Base-by-base conservation (phyloP, 2,888 invertebrate species). In the Troglohyphantes excavatus region DNA sequence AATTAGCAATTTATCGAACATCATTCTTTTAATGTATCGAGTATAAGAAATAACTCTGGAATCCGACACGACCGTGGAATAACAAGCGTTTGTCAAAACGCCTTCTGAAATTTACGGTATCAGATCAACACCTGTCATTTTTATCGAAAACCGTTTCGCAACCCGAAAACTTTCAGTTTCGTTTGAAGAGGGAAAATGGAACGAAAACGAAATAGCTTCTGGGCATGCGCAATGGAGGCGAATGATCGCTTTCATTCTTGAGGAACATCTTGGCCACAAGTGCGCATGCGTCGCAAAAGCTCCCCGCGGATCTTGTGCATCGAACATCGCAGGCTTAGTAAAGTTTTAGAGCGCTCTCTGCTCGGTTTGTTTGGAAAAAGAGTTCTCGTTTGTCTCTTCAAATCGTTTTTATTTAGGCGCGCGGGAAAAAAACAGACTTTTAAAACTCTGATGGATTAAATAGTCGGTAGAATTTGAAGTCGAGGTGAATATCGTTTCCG, bases 191-290 rank as follows among this genome's bases (percentile, higher is more conserved):
- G 75, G 11, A n/a, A n/a, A 67, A 79, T 21, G 23, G 43, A 53
- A 27, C 19, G 29, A 70, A 70, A 70, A 27, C 29, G 13, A 46
- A 70, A 46, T 46, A 19, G 65, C 33, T 23, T 23, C 23, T 29
- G 63, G 68, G 75, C 88, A 88, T 88, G 88, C 88, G 88, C 88
- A 23, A 61, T 39, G 39, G 63, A 46, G 73, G 67, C 87, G 73
- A 87, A 87, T 87, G 79, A 87, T 87, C 72, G 53, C 46, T 68
- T 88, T 82, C 88, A 88, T 88, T 88, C 88, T 88, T 88, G 65
- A 76, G 65, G 82, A 88, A 59, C 88, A 67, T 88, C 88, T 82
- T 76, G 76, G 21, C 39, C 46, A 7, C 13, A 23, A 19, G 17
- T 7, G 67, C 82, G 88, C 88, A 75, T 88, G 88, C 88, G 82